Evolutionary conservation across 2,797 vertebrate species (phyloP).

Genomic region (Semaprochilodus insignis): DNA sequence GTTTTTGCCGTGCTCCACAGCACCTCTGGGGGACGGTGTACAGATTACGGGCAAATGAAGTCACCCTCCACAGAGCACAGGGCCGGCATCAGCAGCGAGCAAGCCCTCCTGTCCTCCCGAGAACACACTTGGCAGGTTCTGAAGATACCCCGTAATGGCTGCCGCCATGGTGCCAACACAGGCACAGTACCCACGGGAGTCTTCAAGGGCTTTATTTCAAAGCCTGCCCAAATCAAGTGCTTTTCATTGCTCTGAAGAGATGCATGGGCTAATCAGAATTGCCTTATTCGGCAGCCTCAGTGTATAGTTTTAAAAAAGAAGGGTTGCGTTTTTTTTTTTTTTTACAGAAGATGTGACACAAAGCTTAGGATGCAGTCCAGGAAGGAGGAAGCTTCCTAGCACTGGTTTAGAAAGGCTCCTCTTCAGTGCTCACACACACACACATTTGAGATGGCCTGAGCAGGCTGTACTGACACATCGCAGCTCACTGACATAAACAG

Average conservation of each 20-base stretch:
- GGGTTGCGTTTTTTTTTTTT: no score
- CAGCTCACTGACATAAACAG: no score
- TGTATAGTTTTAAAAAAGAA: not conserved
- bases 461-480: no score
- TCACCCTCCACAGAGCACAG: conserved; percentile 46
- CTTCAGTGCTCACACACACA: no score
- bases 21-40: conserved; percentile 31
- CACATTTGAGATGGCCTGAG: no score
- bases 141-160: conserved; percentile 63
- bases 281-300: not conserved
- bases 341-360: no score
- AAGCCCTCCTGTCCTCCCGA: conserved; percentile 47
- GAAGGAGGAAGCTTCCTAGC: no score
- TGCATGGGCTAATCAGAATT: conserved; percentile 36
- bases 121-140: conserved; percentile 54
- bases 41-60: conserved; percentile 51
- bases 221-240: conserved; percentile 53
- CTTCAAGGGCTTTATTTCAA: conserved; percentile 56
- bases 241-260: conserved; percentile 33
- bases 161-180: conserved; percentile 48
- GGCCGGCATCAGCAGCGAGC: conserved; percentile 16
- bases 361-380: no score
- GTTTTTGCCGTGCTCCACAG: conserved; percentile 27
- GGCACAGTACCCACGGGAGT: conserved; percentile 41
- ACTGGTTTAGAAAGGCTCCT: no score